Evolutionary conservation across 1,140 invertebrate species (phyloP).

Genomic region (Asobara japonica): DNA sequence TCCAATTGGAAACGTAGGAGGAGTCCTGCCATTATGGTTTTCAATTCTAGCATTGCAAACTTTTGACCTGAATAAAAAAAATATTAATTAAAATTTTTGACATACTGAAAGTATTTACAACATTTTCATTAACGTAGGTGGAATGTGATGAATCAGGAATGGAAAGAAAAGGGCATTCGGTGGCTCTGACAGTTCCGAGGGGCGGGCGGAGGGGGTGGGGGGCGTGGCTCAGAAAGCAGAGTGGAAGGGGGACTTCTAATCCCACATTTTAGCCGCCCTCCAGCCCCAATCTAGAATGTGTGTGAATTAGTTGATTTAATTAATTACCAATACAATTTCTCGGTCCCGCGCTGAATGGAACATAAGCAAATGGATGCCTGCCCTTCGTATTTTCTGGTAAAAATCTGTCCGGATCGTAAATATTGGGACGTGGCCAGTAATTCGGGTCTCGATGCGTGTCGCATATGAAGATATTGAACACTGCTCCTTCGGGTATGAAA

Average conservation of each 20-base stretch:
- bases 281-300: too few species aligned
- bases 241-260: too few species aligned
- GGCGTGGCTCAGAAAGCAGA: too few species aligned
- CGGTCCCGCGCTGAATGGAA: slow-evolving; percentile 78
- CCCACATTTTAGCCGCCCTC: too few species aligned
- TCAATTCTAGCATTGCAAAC: slow-evolving; percentile 83
- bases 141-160: too few species aligned
- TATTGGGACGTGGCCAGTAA: slow-evolving; percentile 53
- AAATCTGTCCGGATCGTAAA: slow-evolving; percentile 37
- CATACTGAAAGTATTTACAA: too few species aligned
- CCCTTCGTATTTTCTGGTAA: background rate
- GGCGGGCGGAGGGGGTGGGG: too few species aligned
- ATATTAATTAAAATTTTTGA: background rate
- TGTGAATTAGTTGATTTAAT: background rate
- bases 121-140: too few species aligned
- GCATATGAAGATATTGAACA: slow-evolving; percentile 52
- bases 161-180: too few species aligned
- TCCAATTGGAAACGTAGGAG: slow-evolving; percentile 72
- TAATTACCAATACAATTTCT: slow-evolving; percentile 76
- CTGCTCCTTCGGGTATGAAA: slow-evolving; percentile 25
- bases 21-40: slow-evolving; percentile 74
- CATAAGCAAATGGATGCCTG: slow-evolving; percentile 52
- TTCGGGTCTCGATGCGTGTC: slow-evolving; percentile 65
- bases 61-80: slow-evolving; percentile 72
- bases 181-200: too few species aligned